Percentiles rank a stretch among this genome's conserved stretches.
These are phyloP conservation scores for Carassius auratus DNA, from an alignment of 2,113 vertebrate species.

Conservation along the genomic window DNA sequence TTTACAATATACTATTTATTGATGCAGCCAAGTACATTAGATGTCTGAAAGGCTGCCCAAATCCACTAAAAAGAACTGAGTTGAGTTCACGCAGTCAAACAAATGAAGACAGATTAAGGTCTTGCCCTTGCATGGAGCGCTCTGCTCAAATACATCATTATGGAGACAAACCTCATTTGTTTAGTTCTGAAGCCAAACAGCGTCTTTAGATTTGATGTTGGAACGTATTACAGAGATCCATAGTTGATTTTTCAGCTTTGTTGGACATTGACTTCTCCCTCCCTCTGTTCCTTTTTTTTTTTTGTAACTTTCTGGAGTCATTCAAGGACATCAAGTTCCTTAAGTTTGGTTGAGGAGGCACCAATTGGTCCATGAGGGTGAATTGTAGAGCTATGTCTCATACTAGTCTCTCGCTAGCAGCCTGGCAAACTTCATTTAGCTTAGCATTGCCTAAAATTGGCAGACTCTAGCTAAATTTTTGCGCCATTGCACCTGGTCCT, in stretches of 20 bases:
- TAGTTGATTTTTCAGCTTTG: constrained; percentile 31
- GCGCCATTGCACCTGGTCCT: constrained; percentile 76
- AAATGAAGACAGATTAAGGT: constrained; percentile 70
- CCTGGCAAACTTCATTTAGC: constrained; percentile 62
- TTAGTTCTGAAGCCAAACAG: constrained; percentile 41
- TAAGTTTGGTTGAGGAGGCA: constrained; percentile 53
- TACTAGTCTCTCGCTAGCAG: constrained; percentile 59
- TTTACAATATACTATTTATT: constrained; percentile 36
- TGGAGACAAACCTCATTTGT: constrained; percentile 58
- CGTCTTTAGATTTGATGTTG: constrained; percentile 8
- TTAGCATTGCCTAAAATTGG: constrained; percentile 66
- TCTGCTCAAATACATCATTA: constrained; percentile 74
- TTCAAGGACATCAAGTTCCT: constrained; percentile 67
- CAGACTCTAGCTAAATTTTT: constrained; percentile 70
- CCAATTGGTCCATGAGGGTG: constrained; percentile 60
- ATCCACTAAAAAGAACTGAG: constrained; percentile 45
- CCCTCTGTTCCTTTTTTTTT: constrained; percentile 18
- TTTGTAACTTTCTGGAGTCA: constrained; percentile 63
- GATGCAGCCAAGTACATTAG: not conserved
- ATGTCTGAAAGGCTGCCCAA: constrained; percentile 24
- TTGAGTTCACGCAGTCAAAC: constrained; percentile 47
- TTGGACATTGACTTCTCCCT: constrained; percentile 23
- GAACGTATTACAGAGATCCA: constrained; percentile 28
- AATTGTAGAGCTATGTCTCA: constrained; percentile 62
- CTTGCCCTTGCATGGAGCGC: constrained; percentile 65